Conservation (phyloP, 1,140 invertebrate genomes). For the Papilio machaon region DNA sequence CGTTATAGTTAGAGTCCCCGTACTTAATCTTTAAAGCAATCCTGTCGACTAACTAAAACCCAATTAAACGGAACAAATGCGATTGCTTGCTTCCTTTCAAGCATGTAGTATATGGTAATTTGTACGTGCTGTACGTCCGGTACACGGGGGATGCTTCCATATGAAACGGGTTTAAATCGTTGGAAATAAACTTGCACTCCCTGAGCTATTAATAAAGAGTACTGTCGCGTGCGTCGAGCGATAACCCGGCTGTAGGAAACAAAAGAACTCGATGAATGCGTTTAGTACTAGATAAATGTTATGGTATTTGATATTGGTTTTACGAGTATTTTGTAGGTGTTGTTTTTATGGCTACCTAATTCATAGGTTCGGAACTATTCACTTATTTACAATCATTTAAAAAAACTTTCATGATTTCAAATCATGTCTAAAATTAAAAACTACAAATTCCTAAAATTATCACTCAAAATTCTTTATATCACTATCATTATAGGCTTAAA, state of each 20-base stretch:
- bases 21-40: conserved; percentile 17
- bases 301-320: neutral
- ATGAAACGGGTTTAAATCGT: conserved; percentile 20
- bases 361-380: neutral
- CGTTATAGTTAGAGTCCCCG: neutral
- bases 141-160: conserved; percentile 2
- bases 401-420: neutral
- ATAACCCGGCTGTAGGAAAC: conserved; percentile 1
- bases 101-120: conserved; percentile 16
- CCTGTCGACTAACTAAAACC: neutral
- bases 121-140: neutral
- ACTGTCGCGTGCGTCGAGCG: conserved; percentile 15
- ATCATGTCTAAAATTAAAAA: too few species aligned
- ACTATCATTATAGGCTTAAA: neutral
- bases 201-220: conserved; percentile 15
- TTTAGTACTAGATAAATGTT: conserved; percentile 8
- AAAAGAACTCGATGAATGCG: conserved; percentile 1
- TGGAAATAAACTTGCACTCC: conserved; percentile 27
- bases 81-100: conserved; percentile 18
- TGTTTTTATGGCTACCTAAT: neutral
- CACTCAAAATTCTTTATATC: neutral
- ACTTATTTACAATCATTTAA: neutral
- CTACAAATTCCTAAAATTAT: too few species aligned
- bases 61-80: conserved; percentile 22
- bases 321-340: neutral